Evolutionary conservation across 2,113 vertebrate species (phyloP).

Genomic region (Hemiscyllium ocellatum): DNA sequence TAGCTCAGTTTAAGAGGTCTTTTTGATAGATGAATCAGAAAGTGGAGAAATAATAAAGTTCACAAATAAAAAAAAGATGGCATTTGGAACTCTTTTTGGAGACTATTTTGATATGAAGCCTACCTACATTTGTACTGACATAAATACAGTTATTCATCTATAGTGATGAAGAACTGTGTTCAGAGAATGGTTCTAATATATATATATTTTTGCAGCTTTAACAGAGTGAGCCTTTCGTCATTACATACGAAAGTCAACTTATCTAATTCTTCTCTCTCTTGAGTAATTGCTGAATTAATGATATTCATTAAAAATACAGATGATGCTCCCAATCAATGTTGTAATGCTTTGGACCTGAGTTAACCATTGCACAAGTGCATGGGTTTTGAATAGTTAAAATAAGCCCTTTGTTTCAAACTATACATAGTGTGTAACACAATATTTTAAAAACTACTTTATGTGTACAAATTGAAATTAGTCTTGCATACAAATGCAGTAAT

Average conservation of each 20-base stretch:
- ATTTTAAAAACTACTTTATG: neutral
- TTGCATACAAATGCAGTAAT: neutral
- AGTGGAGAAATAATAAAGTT: neutral
- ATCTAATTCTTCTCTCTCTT: neutral
- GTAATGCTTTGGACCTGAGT: neutral
- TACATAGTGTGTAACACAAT: neutral
- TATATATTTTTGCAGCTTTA: neutral
- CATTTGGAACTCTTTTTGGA: neutral
- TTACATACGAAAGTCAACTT: neutral
- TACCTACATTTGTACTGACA: neutral
- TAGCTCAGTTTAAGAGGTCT: neutral
- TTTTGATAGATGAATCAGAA: neutral
- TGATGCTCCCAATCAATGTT: neutral
- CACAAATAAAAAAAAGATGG: neutral
- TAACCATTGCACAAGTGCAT: neutral
- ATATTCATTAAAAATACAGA: neutral
- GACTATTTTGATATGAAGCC: neutral
- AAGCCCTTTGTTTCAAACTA: neutral
- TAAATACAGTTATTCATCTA: neutral
- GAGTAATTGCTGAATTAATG: neutral
- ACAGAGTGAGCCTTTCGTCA: neutral
- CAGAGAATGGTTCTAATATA: too few species aligned
- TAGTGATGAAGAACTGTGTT: too few species aligned
- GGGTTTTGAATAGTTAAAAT: neutral
- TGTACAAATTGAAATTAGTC: neutral